These are phyloP conservation scores for Typhlomys cinereus DNA, from an alignment of 2,113 vertebrate genomes.

Conservation along the genomic window DNA sequence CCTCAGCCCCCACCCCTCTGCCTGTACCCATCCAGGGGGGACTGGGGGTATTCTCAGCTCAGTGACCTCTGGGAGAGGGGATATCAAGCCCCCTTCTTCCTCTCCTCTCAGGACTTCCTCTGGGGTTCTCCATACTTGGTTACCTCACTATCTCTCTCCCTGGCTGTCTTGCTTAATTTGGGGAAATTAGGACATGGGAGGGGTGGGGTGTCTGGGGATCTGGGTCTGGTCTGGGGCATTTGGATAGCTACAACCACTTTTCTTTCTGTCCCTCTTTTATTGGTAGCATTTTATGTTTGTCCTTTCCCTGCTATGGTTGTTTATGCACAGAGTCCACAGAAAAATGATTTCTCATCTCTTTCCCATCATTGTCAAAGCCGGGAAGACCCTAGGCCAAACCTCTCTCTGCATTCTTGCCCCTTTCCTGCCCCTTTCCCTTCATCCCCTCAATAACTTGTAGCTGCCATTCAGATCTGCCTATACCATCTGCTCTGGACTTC, in stretches of 20 bases:
- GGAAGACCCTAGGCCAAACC: background rate
- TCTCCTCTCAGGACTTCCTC: slow-evolving; percentile 74
- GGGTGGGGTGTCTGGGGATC: background rate
- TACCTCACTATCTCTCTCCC: slow-evolving; percentile 52
- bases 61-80: slow-evolving; percentile 70
- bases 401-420: no score
- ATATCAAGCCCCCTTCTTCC: slow-evolving; percentile 23
- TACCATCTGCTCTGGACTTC: background rate
- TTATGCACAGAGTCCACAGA: background rate
- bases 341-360: background rate
- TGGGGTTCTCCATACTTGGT: slow-evolving; percentile 45
- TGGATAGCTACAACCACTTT: background rate
- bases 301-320: background rate
- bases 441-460: background rate
- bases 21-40: background rate
- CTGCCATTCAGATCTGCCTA: background rate
- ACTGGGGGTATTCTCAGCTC: slow-evolving; percentile 55
- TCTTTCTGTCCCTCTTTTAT: background rate
- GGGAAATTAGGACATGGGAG: background rate
- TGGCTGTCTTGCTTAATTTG: slow-evolving; percentile 48
- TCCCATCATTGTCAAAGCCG: background rate
- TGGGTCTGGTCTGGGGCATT: slow-evolving; percentile 20
- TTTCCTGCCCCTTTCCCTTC: no score
- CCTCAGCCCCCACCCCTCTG: slow-evolving; percentile 45
- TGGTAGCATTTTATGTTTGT: background rate